These are phyloP conservation scores for Ascaphus truei DNA, from an alignment of 2,113 vertebrate genomes.

Conservation along the genomic window DNA sequence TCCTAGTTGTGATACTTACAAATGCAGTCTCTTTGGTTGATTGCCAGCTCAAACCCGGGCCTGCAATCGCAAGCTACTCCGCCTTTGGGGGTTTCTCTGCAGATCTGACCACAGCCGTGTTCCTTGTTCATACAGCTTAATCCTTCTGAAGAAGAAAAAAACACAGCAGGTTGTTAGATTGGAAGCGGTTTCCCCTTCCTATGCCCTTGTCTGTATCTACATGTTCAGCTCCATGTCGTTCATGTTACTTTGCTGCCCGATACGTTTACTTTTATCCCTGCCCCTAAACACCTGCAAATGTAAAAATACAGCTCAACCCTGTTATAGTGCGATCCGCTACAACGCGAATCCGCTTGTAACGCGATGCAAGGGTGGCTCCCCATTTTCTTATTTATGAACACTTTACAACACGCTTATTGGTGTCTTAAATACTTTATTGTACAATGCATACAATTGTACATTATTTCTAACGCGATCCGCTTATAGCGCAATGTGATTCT, in stretches of 20 bases:
- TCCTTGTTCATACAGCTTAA: slow-evolving; percentile 98
- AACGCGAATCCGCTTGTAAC: too few species aligned
- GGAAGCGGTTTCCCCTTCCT: background rate
- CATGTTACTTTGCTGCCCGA: too few species aligned
- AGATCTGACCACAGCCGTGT: slow-evolving; percentile 94
- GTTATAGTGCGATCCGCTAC: too few species aligned
- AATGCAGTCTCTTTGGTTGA: slow-evolving; percentile 88
- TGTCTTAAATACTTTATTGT: too few species aligned
- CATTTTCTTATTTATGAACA: too few species aligned
- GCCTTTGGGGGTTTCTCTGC: slow-evolving; percentile 88
- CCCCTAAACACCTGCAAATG: background rate
- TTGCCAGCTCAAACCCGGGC: slow-evolving; percentile 91
- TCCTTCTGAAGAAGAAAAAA: slow-evolving; percentile 78
- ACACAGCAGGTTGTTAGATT: background rate
- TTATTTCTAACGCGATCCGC: too few species aligned
- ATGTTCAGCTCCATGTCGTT: background rate
- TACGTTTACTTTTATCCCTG: slow-evolving; percentile 26
- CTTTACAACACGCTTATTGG: too few species aligned
- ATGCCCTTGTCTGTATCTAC: background rate
- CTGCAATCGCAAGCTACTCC: slow-evolving; percentile 91
- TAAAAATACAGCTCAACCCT: too few species aligned
- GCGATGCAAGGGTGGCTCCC: too few species aligned
- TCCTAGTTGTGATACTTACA: slow-evolving; percentile 77
- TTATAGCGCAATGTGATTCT: too few species aligned
- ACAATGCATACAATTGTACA: too few species aligned